Percentiles rank a stretch among this genome's conserved stretches.
These are phyloP conservation scores for Cynodonichthys magdalenae DNA, from an alignment of 2,797 vertebrate species.

Conservation along the genomic window DNA sequence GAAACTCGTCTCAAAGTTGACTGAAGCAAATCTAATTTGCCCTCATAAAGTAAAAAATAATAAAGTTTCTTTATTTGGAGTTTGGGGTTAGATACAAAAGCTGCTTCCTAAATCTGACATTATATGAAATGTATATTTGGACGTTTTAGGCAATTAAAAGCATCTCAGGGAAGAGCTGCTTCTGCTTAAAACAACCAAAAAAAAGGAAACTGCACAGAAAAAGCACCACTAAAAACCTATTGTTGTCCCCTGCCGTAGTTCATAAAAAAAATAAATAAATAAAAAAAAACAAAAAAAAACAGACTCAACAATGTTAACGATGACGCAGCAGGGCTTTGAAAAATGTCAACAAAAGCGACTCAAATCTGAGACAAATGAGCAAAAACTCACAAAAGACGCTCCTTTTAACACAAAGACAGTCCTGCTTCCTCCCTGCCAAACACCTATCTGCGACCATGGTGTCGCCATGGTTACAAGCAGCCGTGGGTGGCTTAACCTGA, in stretches of 20 bases:
- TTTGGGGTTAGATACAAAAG: background rate
- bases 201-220: background rate
- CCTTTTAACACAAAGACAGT: constrained; percentile 24
- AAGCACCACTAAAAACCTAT: background rate
- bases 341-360: background rate
- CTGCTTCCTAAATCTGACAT: too few species aligned
- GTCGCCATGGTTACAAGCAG: constrained; percentile 70
- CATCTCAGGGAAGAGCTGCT: background rate
- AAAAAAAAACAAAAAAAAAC: too few species aligned
- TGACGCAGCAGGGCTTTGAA: constrained; percentile 5
- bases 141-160: too few species aligned
- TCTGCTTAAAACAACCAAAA: background rate
- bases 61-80: too few species aligned
- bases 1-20: background rate
- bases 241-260: background rate
- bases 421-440: constrained; percentile 39
- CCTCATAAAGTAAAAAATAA: background rate
- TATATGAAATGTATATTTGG: too few species aligned
- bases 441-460: constrained; percentile 73
- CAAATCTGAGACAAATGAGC: constrained; percentile 3
- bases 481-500: constrained; percentile 68
- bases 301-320: background rate
- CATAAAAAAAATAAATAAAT: background rate
- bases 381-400: constrained; percentile 24
- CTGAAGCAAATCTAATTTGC: background rate